These are phyloP conservation scores for Macrotis lagotis DNA, from an alignment of 2,113 vertebrate genomes.

Conservation along the genomic window DNA sequence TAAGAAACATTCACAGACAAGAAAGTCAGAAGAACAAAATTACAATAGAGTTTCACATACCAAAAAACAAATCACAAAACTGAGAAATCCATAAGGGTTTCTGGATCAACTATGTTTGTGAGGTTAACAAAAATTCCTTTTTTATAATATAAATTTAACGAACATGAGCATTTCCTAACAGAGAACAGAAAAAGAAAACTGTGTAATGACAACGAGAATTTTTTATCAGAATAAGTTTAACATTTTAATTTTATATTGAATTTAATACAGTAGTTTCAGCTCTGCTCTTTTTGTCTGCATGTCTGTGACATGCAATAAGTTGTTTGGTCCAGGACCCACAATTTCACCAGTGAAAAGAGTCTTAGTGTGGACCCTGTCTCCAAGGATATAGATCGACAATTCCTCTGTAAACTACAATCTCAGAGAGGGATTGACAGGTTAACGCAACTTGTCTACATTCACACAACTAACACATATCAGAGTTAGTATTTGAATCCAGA, in stretches of 20 bases:
- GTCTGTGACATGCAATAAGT: not conserved
- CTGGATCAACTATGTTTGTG: not conserved
- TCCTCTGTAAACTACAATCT: not conserved
- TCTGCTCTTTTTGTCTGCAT: not conserved
- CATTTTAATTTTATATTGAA: not conserved
- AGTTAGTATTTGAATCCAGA: not conserved
- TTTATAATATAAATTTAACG: not conserved
- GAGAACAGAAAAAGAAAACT: not conserved
- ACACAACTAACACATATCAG: not conserved
- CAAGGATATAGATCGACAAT: not conserved
- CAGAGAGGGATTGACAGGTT: not conserved
- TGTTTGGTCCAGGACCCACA: not conserved
- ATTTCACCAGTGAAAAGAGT: not conserved
- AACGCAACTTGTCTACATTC: not conserved
- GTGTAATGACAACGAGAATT: not conserved
- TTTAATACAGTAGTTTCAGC: not conserved
- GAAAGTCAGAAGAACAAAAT: not conserved
- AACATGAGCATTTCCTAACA: not conserved
- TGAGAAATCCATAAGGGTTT: not conserved
- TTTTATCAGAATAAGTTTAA: not conserved
- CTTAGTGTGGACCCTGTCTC: not conserved
- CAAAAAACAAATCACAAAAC: not conserved
- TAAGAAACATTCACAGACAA: not conserved
- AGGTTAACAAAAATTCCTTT: not conserved
- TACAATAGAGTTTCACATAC: not conserved